Conservation (phyloP, 2,797 vertebrate species). For the Fratercula arctica region DNA sequence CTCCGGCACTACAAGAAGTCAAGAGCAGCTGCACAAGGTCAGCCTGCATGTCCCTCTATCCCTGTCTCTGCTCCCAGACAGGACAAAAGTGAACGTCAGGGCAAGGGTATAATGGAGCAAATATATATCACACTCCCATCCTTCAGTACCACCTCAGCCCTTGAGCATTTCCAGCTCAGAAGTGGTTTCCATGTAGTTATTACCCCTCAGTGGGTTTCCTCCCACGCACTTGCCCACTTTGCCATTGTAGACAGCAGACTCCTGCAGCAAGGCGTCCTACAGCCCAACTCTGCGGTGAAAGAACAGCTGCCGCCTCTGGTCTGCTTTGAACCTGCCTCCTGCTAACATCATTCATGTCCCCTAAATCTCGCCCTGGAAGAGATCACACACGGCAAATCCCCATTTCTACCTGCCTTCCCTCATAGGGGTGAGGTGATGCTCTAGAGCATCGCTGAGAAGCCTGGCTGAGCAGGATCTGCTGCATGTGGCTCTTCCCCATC, state of each 20-base stretch:
- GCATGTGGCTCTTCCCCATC: not conserved
- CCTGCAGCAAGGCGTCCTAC: not conserved
- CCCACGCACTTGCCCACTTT: not conserved
- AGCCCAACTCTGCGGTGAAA: accelerated
- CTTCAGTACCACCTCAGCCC: no score
- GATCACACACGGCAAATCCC: not conserved
- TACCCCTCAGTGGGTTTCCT: not conserved
- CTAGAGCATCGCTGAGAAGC: not conserved
- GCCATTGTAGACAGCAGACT: not conserved
- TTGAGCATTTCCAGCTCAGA: not conserved
- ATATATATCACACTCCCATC: not conserved
- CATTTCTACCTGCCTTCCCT: not conserved
- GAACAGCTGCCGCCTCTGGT: not conserved
- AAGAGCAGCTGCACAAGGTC: not conserved
- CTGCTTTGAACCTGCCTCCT: not conserved
- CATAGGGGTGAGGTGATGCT: not conserved
- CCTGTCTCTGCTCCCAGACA: not conserved
- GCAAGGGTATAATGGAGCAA: not conserved
- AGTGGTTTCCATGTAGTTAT: not conserved
- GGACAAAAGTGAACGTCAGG: not conserved
- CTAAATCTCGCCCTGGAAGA: not conserved
- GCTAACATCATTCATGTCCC: no score
- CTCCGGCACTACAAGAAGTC: not conserved
- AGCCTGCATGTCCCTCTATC: accelerated
- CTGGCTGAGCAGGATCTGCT: not conserved